Base-by-base conservation (phyloP, 64 coral and sea anemone species). In the Pocillopora verrucosa region DNA sequence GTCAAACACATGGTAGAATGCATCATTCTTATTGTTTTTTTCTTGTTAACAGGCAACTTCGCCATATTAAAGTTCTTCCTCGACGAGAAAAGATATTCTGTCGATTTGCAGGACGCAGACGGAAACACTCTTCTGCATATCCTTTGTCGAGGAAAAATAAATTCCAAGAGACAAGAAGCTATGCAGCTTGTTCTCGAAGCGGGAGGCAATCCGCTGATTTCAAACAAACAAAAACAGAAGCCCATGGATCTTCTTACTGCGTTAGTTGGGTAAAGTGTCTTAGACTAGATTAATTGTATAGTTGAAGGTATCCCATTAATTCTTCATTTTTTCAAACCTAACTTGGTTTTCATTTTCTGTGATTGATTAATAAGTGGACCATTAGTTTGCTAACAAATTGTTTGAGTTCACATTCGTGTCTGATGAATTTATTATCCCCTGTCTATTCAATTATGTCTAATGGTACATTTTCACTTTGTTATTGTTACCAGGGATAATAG, bases 121-220 rank as follows among this genome's bases (percentile, higher is more conserved):
- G 87, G 86, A 24, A 72, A 81, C 20, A 86, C 86, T 12, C 83
- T 95, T 58, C 92, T 88, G 73, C 94, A 95, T 56, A 2, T 89
- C 41, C n/a, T 87, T 17, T 89, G 57, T 58, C 77, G 26, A 56
- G 94, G 90, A 59, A 92, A 61, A 76, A 77, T 73, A 10, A 80
- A 88, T 36, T 78, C 77, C 7, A 82, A 84, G 19, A 74, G 24
- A 24, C 16, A 38, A 17, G 69, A 87, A 7, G 85, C 85, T 0
- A 87, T 87, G 24, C 13, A 9, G 9, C 36, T 76, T 30, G n/a
- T 87, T 75, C 68, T 16, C 5, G 15, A 74, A 17, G 85, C 69
- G 15, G 65, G 37, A 73, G 38, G 37, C 3, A 75, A 87, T 75
- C 85, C 85, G 17, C 13, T 35, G 12, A 36, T 87, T 9, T 0